Base-by-base conservation (phyloP, 1,140 invertebrate genomes). In the Lucilia sericata region DNA sequence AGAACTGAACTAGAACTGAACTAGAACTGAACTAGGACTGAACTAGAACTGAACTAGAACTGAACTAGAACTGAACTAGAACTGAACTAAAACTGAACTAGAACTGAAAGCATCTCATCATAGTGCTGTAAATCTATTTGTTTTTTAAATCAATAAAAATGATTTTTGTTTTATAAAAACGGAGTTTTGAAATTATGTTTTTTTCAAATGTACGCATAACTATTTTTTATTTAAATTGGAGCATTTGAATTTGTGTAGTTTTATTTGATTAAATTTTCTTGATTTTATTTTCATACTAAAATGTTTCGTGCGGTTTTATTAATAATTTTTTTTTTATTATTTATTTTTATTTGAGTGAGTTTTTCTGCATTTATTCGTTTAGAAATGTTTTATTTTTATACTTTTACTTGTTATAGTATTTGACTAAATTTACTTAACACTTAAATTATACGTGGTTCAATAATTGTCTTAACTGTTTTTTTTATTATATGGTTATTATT, bases 371-470 rank as follows among this genome's bases (percentile, higher is more conserved):
- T 60, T 60, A n/a, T 60, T 60, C 55, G 55, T n/a, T 60, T n/a
- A 60, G n/a, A n/a, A 70, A 70, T 70, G 10, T 10, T 70, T 70
- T 81, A 2, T 21, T 81, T 51, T 36, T 80, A 8, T 80, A 34
- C 8, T 34, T 42, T 78, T 13, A 36, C 2, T 70, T 25, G 21
- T 70, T 19, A 3, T 60, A 14, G 55, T 60, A 60, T 70, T 70
- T 70, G 65, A 70, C 65, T 70, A 70, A 70, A 70, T 70, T 70
- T 70, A 21, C 65, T 70, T 70, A 70, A 70, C 65, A 70, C 65
- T 70, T 70, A 70, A 70, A 70, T 70, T 70, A 70, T 70, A 70
- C n/a, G 65, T 70, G 65, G 65, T 70, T 70, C 65, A 70, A 70
- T 70, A 70, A 70, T 70, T 19, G n/a, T 70, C 65, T 70, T 70